A percentile compares a stretch with the other conserved stretches of the same genome.
phyloP scores from a whole-genome alignment of 2,888 invertebrate genomes.

The Mellilla xanthometata region DNA sequence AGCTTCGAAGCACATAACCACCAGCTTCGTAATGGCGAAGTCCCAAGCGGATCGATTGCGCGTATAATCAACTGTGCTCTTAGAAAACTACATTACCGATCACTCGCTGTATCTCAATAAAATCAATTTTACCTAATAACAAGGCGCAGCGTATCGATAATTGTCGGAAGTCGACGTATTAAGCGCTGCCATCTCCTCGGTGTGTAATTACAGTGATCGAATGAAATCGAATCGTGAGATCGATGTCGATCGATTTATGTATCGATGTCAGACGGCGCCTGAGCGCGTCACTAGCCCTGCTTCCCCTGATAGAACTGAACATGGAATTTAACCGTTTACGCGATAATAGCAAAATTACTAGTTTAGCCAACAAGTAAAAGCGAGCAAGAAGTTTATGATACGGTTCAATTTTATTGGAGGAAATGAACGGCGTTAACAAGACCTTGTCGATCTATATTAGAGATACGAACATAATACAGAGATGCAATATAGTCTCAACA shows the following conservation, averaged over 20 bases:
- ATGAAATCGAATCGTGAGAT: slow-evolving; percentile 62
- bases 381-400: slow-evolving; percentile 28
- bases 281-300: slow-evolving; percentile 30
- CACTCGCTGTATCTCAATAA: slow-evolving; percentile 51
- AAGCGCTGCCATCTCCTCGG: slow-evolving; percentile 51
- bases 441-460: slow-evolving; percentile 9
- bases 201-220: slow-evolving; percentile 62
- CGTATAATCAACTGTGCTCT: slow-evolving; percentile 37
- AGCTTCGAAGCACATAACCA: slow-evolving; percentile 27
- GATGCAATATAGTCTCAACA: not conserved
- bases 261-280: slow-evolving; percentile 63
- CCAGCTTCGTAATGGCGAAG: slow-evolving; percentile 31
- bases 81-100: slow-evolving; percentile 44
- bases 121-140: slow-evolving; percentile 59
- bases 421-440: slow-evolving; percentile 26
- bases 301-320: slow-evolving; percentile 32
- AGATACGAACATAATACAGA: not conserved
- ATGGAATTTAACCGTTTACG: slow-evolving; percentile 46
- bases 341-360: slow-evolving; percentile 57
- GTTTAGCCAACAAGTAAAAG: slow-evolving; percentile 36
- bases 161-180: slow-evolving; percentile 64
- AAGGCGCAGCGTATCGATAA: slow-evolving; percentile 48
- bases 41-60: slow-evolving; percentile 37
- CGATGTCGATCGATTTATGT: slow-evolving; percentile 71
- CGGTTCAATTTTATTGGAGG: slow-evolving; percentile 29